Evolutionary conservation across 1,140 invertebrate species (phyloP).

Genomic region (Halesus radiatus): DNA sequence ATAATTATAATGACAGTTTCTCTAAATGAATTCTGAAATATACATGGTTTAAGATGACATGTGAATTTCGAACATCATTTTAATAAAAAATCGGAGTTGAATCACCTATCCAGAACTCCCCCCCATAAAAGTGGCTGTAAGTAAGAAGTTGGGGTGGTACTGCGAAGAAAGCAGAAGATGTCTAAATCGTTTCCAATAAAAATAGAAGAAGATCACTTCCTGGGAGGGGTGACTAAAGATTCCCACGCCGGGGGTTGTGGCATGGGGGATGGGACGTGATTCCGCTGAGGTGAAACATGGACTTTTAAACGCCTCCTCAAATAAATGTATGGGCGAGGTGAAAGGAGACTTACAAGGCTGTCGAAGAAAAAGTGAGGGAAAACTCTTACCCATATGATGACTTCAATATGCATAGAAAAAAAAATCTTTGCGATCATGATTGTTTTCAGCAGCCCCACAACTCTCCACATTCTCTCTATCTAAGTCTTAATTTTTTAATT

Average conservation of each 20-base stretch:
- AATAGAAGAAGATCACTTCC: conserved; percentile 51
- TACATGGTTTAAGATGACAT: neutral
- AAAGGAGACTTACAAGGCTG: neutral
- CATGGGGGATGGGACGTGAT: conserved; percentile 52
- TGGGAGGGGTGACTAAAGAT: conserved; percentile 27
- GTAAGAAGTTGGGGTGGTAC: neutral
- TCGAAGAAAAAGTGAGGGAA: too few species aligned
- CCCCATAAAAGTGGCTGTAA: conserved; percentile 4
- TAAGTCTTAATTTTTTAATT: too few species aligned
- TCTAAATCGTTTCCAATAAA: conserved; percentile 59
- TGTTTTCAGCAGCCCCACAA: too few species aligned
- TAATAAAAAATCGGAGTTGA: neutral
- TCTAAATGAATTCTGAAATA: too few species aligned
- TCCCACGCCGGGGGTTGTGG: conserved; percentile 30
- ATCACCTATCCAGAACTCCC: conserved; percentile 18
- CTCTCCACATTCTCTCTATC: too few species aligned
- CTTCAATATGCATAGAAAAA: too few species aligned
- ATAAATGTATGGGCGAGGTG: neutral
- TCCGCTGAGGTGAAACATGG: conserved; percentile 55
- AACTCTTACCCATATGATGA: too few species aligned
- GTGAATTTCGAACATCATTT: neutral
- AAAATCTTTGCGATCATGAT: too few species aligned
- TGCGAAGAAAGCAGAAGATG: conserved; percentile 45
- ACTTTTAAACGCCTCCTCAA: conserved; percentile 53
- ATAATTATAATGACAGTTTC: too few species aligned